Base-by-base conservation (phyloP, 2,113 vertebrate genomes). In the Ifrita kowaldi region DNA sequence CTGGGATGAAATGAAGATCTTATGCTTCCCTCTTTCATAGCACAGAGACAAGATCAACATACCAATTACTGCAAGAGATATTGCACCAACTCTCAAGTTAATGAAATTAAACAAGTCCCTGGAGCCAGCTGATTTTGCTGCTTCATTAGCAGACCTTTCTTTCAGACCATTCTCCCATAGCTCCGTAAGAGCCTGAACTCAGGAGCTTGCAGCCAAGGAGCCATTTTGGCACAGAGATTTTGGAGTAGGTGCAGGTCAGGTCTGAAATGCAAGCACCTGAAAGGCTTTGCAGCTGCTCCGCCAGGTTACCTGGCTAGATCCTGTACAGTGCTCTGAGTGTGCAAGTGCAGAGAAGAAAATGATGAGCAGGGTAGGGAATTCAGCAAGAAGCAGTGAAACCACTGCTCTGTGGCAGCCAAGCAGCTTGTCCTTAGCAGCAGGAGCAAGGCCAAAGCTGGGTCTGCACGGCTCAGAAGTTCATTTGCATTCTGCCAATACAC, bases 101-200 rank as follows among this genome's bases (percentile, higher is more conserved):
- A 98, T 96, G 89, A 93, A 96, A 97, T 97, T 89, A 97, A 97
- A 94, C 67, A 90, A 93, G 71, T 93, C 64, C 85, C 93, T 68
- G 56, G 80, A 95, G 96, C 76, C 53, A 22, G 68, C 42, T 88
- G 76, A 81, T 94, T 95, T 93, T 95, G 46, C 75, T 94, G 44
- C 63, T 96, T 97, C 85, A 85, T 97, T 97, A 97, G 75, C 59
- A 49, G 91, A 79, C 65, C 90, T 86, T 97, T 97, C 96, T 84
- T 95, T 98, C 87, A 91, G 84, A 87, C 93, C 22, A 19, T 94
- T 86, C 73, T 95, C 71, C 57, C 35, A 33, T 32, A 67, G 75
- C 68, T 92, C 87, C 76, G 23, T 79, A 93, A 89, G 42, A 96
- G 83, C 60, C 59, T 91, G 63, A 97, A 87, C 87, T 95, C 76